These are phyloP conservation scores for Calameuta pallipes DNA, from an alignment of 2,888 invertebrate species.

Conservation along the genomic window DNA sequence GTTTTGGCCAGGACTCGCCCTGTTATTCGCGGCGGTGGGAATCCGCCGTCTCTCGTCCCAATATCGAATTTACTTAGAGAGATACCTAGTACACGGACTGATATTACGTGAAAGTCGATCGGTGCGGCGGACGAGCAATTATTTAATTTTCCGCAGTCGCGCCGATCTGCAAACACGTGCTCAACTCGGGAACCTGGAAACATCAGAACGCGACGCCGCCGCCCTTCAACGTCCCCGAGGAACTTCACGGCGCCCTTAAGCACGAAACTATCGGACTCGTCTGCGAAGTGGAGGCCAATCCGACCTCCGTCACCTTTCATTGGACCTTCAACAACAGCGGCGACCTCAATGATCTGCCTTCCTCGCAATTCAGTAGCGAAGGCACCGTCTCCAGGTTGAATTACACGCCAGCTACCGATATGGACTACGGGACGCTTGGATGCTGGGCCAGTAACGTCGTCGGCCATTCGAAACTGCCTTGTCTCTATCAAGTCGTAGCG, in stretches of 20 bases:
- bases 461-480: constrained; percentile 85
- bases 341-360: constrained; percentile 82
- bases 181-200: constrained; percentile 40
- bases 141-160: constrained; percentile 44
- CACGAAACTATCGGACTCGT: constrained; percentile 85
- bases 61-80: not conserved
- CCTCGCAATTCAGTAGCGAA: constrained; percentile 71
- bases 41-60: too few relatives aligned
- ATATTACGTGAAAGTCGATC: too few relatives aligned
- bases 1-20: too few relatives aligned
- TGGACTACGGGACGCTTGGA: constrained; percentile 89
- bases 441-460: constrained; percentile 88
- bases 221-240: constrained; percentile 74
- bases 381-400: constrained; percentile 79
- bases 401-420: constrained; percentile 86
- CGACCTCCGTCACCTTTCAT: constrained; percentile 84
- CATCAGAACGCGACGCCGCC: constrained; percentile 46
- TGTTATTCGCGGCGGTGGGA: too few relatives aligned
- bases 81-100: not conserved
- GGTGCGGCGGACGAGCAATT: too few relatives aligned
- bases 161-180: constrained; percentile 57
- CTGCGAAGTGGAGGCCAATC: constrained; percentile 90
- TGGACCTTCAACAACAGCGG: constrained; percentile 95
- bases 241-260: constrained; percentile 85
- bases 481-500: constrained; percentile 86